phyloP scores from a whole-genome alignment of 2,888 invertebrate genomes.

The Cheilosia vulpina region DNA sequence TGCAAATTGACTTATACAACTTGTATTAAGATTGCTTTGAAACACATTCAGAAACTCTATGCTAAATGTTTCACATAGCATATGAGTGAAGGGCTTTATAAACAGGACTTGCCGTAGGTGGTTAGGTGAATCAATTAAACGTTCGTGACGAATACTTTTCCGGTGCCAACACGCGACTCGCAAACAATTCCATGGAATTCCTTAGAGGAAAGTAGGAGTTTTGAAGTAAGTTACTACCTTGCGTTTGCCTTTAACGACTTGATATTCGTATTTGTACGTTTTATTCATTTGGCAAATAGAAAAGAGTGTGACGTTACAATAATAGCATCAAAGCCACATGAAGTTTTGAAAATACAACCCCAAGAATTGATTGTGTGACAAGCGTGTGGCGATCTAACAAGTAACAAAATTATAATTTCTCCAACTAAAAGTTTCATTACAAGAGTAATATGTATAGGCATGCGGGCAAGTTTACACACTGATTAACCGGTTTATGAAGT shows the following conservation, averaged over 20 bases:
- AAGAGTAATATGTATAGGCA: no score
- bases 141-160: conserved; percentile 54
- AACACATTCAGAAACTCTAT: neutral
- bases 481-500: no score
- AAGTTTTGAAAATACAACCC: neutral
- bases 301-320: conserved; percentile 1
- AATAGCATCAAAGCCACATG: conserved; percentile 34
- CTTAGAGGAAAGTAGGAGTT: conserved; percentile 35
- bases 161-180: conserved; percentile 48
- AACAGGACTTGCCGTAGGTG: neutral
- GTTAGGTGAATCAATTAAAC: conserved; percentile 53
- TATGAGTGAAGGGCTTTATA: neutral
- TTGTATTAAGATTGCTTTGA: neutral
- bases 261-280: neutral
- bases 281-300: conserved; percentile 28
- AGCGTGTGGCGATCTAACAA: no score
- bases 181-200: conserved; percentile 45
- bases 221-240: conserved; percentile 41
- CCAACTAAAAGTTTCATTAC: no score
- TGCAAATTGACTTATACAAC: no score
- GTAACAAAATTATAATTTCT: no score
- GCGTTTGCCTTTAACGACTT: conserved; percentile 32
- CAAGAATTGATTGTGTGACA: no score
- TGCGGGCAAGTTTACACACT: no score
- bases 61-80: neutral